These are phyloP conservation scores for Isaurus tuberculatus DNA, from an alignment of 92 coral and sea anemone genomes.

Conservation along the genomic window DNA sequence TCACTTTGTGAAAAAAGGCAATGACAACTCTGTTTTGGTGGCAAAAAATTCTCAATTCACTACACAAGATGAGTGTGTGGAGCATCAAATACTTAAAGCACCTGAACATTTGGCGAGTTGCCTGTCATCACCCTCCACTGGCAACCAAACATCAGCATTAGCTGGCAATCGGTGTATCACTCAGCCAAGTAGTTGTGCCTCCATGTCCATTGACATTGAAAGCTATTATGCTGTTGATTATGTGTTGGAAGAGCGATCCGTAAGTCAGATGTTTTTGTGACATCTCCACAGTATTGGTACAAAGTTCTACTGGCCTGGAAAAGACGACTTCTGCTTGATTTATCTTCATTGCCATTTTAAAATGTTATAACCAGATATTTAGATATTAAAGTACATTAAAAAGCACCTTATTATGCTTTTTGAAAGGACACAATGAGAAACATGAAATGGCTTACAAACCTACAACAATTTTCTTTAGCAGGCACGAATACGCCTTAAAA, in stretches of 20 bases:
- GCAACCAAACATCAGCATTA: slow-evolving; percentile 10
- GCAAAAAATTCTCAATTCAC: slow-evolving; percentile 21
- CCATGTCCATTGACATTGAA: slow-evolving; percentile 16
- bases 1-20: slow-evolving; percentile 13
- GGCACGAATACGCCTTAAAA: too few species aligned
- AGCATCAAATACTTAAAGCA: slow-evolving; percentile 16
- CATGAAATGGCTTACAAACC: too few species aligned
- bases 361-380: too few species aligned
- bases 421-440: too few species aligned
- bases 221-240: slow-evolving; percentile 44
- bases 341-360: slow-evolving; percentile 9
- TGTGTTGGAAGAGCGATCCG: slow-evolving; percentile 43
- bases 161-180: neutral
- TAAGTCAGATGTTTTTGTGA: slow-evolving; percentile 25
- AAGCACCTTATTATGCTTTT: too few species aligned
- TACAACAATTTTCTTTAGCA: too few species aligned
- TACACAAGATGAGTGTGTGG: slow-evolving; percentile 14
- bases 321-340: slow-evolving; percentile 1
- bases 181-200: slow-evolving; percentile 1
- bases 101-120: neutral
- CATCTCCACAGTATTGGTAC: slow-evolving; percentile 22
- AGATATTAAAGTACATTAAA: too few species aligned
- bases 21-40: slow-evolving; percentile 21
- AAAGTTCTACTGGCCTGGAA: slow-evolving; percentile 32
- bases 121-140: slow-evolving; percentile 2